Base-by-base conservation (phyloP, 2,888 invertebrate species). In the Drosophila rubida region DNA sequence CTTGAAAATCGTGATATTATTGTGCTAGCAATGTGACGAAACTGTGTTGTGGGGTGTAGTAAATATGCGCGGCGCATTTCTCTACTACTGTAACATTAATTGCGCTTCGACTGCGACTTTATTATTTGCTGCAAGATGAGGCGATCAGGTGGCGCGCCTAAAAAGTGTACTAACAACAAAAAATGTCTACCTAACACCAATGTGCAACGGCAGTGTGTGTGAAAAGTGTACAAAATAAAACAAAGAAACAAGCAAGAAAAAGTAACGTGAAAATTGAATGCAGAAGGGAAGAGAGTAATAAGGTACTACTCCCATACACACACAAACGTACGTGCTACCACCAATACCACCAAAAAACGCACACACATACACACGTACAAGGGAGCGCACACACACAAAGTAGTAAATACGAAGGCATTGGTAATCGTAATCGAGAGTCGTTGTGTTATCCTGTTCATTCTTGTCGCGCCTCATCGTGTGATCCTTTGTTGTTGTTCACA, bases 11-110 rank as follows among this genome's bases (percentile, higher is more conserved):
- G 5, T 11, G 5, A 11, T 32, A 9, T 9, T 32, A n/a, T 44
- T 22, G 30, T 71, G 22, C 35, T 46, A 41, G 57, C 44, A 42
- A 57, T 62, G 72, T 71, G 49, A 53, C 53, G 67, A 63, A 60
- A 32, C 32, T 32, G 49, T 49, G 51, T 67, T 65, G 60, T 41
- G 49, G 60, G 13, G 27, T 59, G 62, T 70, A 65, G 62, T 70
- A 65, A 73, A 68, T 73, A 66, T 75, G 64, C 80, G 75, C 66
- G 78, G 74, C 80, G 80, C 75, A 80, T 79, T 86, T 87, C 79
- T 80, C 77, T 86, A 78, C 71, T 72, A 75, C 69, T 71, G 42
- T 71, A 71, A 75, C 67, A 72, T 75, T 78, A 79, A 86, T 79
- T 79, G 75, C 74, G 80, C 75, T 80, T 66, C 44, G 80, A 71